Conservation (phyloP, 2,888 invertebrate genomes). For the Sthenelais limicola region DNA sequence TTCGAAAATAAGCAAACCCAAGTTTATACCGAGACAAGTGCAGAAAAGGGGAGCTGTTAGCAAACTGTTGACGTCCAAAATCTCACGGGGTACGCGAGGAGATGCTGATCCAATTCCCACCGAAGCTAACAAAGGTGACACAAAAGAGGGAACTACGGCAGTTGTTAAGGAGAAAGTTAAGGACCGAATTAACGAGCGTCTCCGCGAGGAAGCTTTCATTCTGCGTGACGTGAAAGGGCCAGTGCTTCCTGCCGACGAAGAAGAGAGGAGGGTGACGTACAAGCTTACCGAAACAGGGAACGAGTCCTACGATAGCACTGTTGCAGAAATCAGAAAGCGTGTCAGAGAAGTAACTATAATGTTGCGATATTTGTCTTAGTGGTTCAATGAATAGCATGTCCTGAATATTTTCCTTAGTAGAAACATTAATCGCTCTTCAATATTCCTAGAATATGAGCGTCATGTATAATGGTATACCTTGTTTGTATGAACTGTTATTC, state of each 20-base stretch:
- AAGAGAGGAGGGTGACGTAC: conserved; percentile 20
- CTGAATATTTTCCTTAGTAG: too few species aligned
- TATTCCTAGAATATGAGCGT: too few species aligned
- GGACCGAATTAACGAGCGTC: conserved; percentile 30
- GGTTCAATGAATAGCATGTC: too few species aligned
- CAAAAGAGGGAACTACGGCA: background rate
- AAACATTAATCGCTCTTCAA: too few species aligned
- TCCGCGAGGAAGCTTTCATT: conserved; percentile 34
- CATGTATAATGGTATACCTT: too few species aligned
- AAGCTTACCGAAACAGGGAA: conserved; percentile 25
- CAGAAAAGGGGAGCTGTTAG: too few species aligned
- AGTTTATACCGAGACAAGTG: conserved; percentile 35
- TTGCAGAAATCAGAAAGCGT: conserved; percentile 29
- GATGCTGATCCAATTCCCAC: too few species aligned
- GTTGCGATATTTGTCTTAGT: too few species aligned
- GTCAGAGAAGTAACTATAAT: conserved; percentile 41
- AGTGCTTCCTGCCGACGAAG: conserved; percentile 27
- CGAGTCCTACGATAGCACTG: conserved; percentile 35
- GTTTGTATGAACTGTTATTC: too few species aligned
- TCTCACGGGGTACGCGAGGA: too few species aligned
- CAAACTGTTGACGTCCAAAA: too few species aligned
- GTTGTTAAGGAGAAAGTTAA: background rate
- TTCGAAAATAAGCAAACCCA: background rate
- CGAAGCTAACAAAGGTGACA: conserved; percentile 1
- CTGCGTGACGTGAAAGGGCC: conserved; percentile 38